phyloP scores from a whole-genome alignment of 2,888 invertebrate genomes.

The Drosophila setosimentum region DNA sequence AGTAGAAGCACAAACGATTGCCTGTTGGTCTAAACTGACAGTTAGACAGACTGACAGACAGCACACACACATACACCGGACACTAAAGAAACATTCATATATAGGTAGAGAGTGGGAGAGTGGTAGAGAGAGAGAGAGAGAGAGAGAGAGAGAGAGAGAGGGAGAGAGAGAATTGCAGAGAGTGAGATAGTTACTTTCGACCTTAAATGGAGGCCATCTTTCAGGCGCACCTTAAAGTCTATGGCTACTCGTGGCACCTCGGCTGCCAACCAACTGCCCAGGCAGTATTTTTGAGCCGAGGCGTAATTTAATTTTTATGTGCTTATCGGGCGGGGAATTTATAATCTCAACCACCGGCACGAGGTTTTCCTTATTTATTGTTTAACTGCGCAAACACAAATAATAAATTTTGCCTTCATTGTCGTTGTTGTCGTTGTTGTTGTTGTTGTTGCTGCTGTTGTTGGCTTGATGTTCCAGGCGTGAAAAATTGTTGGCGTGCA shows the following conservation, averaged over 20 bases:
- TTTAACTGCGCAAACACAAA: constrained; percentile 66
- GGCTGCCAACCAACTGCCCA: constrained; percentile 27
- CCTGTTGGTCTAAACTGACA: constrained; percentile 35
- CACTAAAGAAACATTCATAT: background rate
- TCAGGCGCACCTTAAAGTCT: constrained; percentile 43
- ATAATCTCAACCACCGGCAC: constrained; percentile 46
- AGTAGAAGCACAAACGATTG: constrained; percentile 21
- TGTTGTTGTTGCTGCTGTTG: constrained; percentile 23
- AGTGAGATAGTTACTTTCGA: constrained; percentile 9
- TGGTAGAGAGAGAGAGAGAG: background rate
- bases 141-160: background rate
- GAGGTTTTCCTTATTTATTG: constrained; percentile 55
- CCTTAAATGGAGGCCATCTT: constrained; percentile 43
- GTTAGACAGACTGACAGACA: constrained; percentile 21
- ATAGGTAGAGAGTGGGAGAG: background rate
- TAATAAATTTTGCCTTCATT: constrained; percentile 60
- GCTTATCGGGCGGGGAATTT: constrained; percentile 51
- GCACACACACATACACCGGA: constrained; percentile 3
- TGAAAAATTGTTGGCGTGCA: constrained; percentile 66
- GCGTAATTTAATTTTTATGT: constrained; percentile 63
- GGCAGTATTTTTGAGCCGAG: constrained; percentile 25
- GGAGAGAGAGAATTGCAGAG: background rate
- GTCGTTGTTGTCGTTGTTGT: constrained; percentile 13
- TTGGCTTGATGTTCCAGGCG: constrained; percentile 49
- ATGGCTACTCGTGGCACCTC: constrained; percentile 3